A percentile compares a stretch with the other conserved stretches of the same genome.
Conservation (phyloP, 2,113 vertebrate species). For the Trematomus loennbergii region DNA sequence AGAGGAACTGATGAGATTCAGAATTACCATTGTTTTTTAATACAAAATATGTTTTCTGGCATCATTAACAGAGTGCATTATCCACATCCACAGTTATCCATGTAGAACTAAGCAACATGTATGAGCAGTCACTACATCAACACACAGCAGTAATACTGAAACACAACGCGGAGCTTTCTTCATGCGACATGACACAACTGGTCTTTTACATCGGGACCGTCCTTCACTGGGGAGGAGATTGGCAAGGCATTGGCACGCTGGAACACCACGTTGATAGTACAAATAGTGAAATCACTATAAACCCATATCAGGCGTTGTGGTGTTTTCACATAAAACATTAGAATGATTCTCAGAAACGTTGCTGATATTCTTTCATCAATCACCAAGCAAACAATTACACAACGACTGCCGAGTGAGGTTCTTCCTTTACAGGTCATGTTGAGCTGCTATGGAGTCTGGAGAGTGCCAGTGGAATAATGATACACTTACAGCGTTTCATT, state of each 20-base stretch:
- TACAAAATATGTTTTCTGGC: slow-evolving; percentile 53
- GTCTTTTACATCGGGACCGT: neutral
- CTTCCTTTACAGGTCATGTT: no score
- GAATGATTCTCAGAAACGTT: no score
- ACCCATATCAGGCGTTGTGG: neutral
- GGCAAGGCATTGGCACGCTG: neutral
- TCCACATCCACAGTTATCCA: neutral
- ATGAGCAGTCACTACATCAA: neutral
- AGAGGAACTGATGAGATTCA: neutral
- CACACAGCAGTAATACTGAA: slow-evolving; percentile 42
- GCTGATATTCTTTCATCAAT: no score
- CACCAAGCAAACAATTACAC: no score
- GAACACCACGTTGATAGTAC: no score
- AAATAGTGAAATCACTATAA: no score
- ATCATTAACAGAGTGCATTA: slow-evolving; percentile 45
- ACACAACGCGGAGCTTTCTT: slow-evolving; percentile 30
- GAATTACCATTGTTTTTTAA: slow-evolving; percentile 30
- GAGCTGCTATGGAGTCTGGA: neutral
- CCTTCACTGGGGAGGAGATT: neutral
- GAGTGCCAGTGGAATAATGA: no score
- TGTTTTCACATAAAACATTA: neutral
- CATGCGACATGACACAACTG: slow-evolving; percentile 29
- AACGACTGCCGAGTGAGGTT: no score
- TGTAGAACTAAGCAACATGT: slow-evolving; percentile 5
- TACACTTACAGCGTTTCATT: neutral